Base-by-base conservation (phyloP, 2,888 invertebrate species). In the Stratiomys singularior region DNA sequence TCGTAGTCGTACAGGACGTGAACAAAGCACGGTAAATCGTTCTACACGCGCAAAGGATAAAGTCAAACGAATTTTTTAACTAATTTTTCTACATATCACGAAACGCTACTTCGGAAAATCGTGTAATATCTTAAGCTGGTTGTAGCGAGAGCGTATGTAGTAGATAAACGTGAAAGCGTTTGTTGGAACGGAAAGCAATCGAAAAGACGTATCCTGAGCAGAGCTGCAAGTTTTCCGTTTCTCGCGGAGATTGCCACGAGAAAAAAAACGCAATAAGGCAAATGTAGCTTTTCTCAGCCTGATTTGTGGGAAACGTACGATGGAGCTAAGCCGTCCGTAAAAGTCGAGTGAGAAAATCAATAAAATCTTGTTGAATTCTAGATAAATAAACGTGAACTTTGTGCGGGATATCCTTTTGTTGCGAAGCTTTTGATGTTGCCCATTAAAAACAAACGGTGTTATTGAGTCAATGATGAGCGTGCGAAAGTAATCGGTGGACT, bases 21-120 rank as follows among this genome's bases (percentile, higher is more conserved):
- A 13, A 69, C 21, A 47, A 46, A 27, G 47, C 66, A 66, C 30
- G 46, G 2, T 5, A 46, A 69, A 25, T n/a, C 25, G 25, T 18
- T 47, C 13, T 9, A 46, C n/a, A 25, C 23, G 15, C 47, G 69
- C 46, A 25, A 7, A n/a, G 15, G 46, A 69, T 9, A 69, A 9
- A 7, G 13, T 18, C 25, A 15, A 69, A 47, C 37, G 37, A 25
- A 47, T 25, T 46, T 69, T 47, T 47, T 27, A 46, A 9, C 5
- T n/a, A n/a, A 69, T 15, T 69, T 69, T 69, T 69, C 23, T 47
- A 69, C 69, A 69, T 69, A 69, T 69, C 69, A 69, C 25, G 46
- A 21, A 47, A 25, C 23, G 23, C 69, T 15, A 5, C 30, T 64
- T 30, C 5, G 30, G 15, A 11, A 28, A 28, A 60, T 60, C 60